Evolutionary conservation across 2,888 invertebrate genomes (phyloP).

Genomic region (Antitype chi): DNA sequence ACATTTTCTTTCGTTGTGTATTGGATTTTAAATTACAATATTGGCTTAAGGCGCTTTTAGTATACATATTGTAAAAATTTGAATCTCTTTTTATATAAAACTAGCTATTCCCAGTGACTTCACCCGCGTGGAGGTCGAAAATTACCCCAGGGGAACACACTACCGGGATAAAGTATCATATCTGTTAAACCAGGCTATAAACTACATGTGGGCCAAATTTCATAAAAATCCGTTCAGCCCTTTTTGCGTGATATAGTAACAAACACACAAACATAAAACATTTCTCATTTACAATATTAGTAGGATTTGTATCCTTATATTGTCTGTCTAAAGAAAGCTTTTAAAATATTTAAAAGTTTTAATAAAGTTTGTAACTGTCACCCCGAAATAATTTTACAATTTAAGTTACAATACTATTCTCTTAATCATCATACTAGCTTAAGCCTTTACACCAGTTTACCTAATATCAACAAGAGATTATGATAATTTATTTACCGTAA

Average conservation of each 20-base stretch:
- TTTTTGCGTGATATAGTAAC: too few species aligned
- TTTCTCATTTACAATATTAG: too few species aligned
- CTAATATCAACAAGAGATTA: constrained; percentile 64
- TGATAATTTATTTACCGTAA: constrained; percentile 69
- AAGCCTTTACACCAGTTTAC: constrained; percentile 55
- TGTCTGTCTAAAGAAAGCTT: background rate
- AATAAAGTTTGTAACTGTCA: background rate
- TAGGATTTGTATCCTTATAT: background rate
- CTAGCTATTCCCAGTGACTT: too few species aligned
- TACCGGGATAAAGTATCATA: too few species aligned
- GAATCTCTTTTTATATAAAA: background rate
- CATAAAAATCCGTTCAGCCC: too few species aligned
- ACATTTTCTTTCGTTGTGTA: constrained; percentile 4
- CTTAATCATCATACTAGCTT: constrained; percentile 36
- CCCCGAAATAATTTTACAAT: background rate
- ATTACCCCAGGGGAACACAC: too few species aligned
- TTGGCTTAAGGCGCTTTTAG: background rate
- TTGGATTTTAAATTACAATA: constrained; percentile 15
- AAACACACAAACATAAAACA: too few species aligned
- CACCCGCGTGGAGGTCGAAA: too few species aligned
- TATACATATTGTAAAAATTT: background rate
- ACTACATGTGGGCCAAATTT: too few species aligned
- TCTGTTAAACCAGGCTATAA: too few species aligned
- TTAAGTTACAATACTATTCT: constrained; percentile 8
- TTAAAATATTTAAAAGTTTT: background rate